Evolutionary conservation across 2,797 vertebrate species (phyloP), one percentile per base, ranked within the genome.

Genomic region (Pantherophis alleghaniensis): DNA sequence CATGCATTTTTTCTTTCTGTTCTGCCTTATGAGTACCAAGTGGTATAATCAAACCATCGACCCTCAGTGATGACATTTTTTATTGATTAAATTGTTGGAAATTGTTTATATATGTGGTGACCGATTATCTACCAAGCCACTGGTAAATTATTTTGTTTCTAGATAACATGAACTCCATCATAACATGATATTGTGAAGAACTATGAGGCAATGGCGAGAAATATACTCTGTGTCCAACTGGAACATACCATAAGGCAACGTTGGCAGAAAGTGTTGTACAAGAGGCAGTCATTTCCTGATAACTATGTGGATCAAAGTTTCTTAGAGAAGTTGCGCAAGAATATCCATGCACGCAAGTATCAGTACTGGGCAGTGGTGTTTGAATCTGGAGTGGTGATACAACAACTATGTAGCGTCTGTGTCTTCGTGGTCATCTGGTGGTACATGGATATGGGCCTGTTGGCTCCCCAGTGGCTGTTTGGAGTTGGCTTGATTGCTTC

Each of bases 391-490:
- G 98, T 98, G 53, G 98, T 99, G 74, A 97, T 98, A 10, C 99
- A 99, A 97, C 99, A 99, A 97, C 97, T 99, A n/a, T 99, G 99
- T 93, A 99, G 99, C 86, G 99, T 99, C 93, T 99, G 99, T 42
- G 97, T 99, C 91, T 99, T 99, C 87, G 98, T 99, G 18, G 98
- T 99, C 5, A 96, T 99, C 69, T 99, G 99, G 99, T 98, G 98
- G 97, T 99, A 99, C 95, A 99, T 99, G 99, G 99, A 99, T 26
- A 97, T 98, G 94, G 99, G 99, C 88, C 74, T 96, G 91, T 97
- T 99, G 93, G 97, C 97, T 1, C 99, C 99, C 0, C 98, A 98
- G 63, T 96, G 95, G 4, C 97, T 99, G 16, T 97, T 99, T 28
- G 98, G 97, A 91, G 97, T 96, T 2, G 98, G 98, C 55, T 96